Percentiles rank a stretch among this genome's conserved stretches.
Conservation (phyloP, 2,113 vertebrate genomes). For the Euleptes europaea region DNA sequence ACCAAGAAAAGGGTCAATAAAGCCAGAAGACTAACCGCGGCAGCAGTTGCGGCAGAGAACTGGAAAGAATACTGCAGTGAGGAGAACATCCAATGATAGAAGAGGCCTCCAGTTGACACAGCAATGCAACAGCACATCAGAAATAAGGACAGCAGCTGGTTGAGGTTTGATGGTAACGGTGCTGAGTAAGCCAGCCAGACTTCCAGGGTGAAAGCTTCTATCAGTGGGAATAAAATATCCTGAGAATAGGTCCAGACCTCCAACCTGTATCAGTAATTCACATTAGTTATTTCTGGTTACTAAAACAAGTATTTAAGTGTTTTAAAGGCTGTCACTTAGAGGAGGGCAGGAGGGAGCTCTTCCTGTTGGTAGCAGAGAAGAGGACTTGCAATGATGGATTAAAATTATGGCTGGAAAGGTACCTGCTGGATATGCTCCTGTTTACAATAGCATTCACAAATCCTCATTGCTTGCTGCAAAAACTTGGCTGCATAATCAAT, state of each 20-base stretch:
- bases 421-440: no score
- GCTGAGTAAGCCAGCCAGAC: constrained; percentile 83
- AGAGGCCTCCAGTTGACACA: constrained; percentile 65
- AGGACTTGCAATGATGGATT: no score
- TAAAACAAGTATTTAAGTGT: not conserved
- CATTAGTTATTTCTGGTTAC: not conserved
- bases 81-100: constrained; percentile 83
- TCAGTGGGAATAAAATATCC: constrained; percentile 40
- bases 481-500: no score
- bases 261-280: constrained; percentile 32
- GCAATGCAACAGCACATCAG: constrained; percentile 76
- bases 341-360: no score
- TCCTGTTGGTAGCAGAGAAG: no score
- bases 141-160: constrained; percentile 77
- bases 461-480: no score
- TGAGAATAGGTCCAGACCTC: constrained; percentile 27
- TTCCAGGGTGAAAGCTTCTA: not conserved
- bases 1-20: constrained; percentile 78
- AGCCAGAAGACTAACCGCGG: constrained; percentile 70
- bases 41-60: constrained; percentile 34
- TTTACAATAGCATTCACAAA: no score
- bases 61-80: constrained; percentile 73
- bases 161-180: constrained; percentile 70
- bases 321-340: not conserved
- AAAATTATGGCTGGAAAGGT: no score